Base-by-base conservation (phyloP, 1,140 invertebrate species). In the Pseudomyrmex pallidus region DNA sequence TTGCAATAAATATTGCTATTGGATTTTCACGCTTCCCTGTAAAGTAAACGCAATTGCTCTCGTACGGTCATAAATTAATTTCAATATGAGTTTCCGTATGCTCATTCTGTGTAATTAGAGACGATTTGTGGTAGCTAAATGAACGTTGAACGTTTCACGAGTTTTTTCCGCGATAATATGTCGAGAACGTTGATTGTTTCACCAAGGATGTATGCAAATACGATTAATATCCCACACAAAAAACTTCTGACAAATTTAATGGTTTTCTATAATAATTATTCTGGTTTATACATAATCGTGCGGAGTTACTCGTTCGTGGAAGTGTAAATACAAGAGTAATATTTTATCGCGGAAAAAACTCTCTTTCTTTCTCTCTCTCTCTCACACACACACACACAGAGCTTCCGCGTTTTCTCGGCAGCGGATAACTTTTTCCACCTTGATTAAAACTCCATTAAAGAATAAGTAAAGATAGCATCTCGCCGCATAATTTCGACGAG, bases 361-460 rank as follows among this genome's bases (percentile, higher is more conserved):
- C 35, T 35, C 7, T 35, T 7, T 35, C 35, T 35, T 5, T 35
- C 35, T 35, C 35, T 25, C 3, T 50, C 56, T 20, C 20, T 20
- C 20, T 20, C 20, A 20, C 20, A 20, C 20, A 3, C 25, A 3
- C 2, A 78, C 46, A 78, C 20, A 35, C 10, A 48, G 15, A 57
- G 44, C 44, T 44, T 17, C 22, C 13, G 17, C 10, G 13, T 56
- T 56, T 12, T n/a, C 35, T 35, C 15, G 35, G n/a, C 22, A 15
- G 20, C 1, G 15, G n/a, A 12, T 46, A 68, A 59, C 10, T 78
- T 70, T 35, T 35, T 35, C 46, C 22, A 46, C 8, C 72, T 61
- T 72, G 20, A 80, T 80, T 35, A 80, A 80, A 80, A 80, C 15
- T 61, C 46, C 44, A 80, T 80, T 80, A 80, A 80, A 80, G 44